A percentile compares a stretch with the other conserved stretches of the same genome.
phyloP scores from a whole-genome alignment of 2,888 invertebrate species.

The Melangyna quadrimaculata region DNA sequence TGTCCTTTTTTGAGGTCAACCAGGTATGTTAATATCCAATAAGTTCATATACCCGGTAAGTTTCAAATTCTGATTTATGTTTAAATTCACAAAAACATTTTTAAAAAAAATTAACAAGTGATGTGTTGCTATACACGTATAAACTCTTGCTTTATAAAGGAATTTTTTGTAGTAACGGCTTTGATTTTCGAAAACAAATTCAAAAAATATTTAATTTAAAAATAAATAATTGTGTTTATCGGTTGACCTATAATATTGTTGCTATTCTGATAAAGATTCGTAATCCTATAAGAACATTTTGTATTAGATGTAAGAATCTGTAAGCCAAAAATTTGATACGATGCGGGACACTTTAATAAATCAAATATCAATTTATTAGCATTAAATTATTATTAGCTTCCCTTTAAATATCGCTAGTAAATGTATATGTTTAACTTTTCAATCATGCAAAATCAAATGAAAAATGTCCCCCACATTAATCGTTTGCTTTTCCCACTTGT shows the following conservation, averaged over 20 bases:
- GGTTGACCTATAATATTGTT: too few species aligned
- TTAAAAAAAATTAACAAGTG: not conserved
- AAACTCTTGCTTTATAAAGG: too few species aligned
- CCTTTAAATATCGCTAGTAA: not conserved
- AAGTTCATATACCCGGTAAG: not conserved
- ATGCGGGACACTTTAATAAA: too few species aligned
- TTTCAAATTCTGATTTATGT: not conserved
- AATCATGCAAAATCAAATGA: not conserved
- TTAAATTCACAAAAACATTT: not conserved
- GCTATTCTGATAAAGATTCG: too few species aligned
- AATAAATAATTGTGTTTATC: too few species aligned
- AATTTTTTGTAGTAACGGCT: too few species aligned
- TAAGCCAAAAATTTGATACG: too few species aligned
- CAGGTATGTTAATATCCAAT: not conserved
- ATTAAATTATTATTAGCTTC: not conserved
- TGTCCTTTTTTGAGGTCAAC: conserved; percentile 8
- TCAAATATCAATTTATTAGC: too few species aligned
- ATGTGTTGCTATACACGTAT: not conserved
- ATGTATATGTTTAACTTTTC: not conserved
- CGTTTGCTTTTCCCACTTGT: not conserved
- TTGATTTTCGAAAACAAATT: too few species aligned
- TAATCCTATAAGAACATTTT: too few species aligned
- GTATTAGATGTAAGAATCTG: too few species aligned
- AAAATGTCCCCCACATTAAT: not conserved
- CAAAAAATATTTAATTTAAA: too few species aligned